Conservation (phyloP, 2,888 invertebrate species). For the Coenonympha arcania region DNA sequence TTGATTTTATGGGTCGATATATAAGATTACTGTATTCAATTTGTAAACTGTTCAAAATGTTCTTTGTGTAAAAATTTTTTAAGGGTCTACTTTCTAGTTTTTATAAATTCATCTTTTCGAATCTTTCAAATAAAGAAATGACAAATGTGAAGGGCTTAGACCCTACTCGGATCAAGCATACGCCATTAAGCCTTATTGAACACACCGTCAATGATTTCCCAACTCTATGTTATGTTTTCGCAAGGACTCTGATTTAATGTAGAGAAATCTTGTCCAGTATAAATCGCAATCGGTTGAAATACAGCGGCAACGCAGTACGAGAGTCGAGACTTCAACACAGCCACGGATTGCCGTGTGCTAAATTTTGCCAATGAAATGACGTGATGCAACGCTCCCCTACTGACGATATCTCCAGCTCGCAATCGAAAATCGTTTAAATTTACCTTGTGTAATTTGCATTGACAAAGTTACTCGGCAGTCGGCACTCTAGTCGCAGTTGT, state of each 20-base stretch:
- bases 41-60: background rate
- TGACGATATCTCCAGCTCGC: constrained; percentile 44
- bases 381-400: constrained; percentile 47
- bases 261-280: constrained; percentile 34
- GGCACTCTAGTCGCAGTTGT: background rate
- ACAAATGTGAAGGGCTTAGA: background rate
- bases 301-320: constrained; percentile 30
- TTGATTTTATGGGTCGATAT: constrained; percentile 34
- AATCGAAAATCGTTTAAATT: constrained; percentile 29
- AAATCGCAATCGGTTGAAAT: constrained; percentile 35
- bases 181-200: constrained; percentile 17
- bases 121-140: no score
- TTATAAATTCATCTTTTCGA: background rate
- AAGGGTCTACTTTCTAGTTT: background rate
- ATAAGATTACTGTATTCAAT: background rate
- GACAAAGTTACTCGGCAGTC: constrained; percentile 18
- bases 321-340: no score
- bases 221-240: constrained; percentile 36
- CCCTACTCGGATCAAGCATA: background rate
- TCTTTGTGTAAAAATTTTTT: background rate
- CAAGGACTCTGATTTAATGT: constrained; percentile 36
- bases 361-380: constrained; percentile 52
- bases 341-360: constrained; percentile 45
- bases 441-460: constrained; percentile 30
- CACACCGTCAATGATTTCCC: constrained; percentile 29